Evolutionary conservation across 2,797 vertebrate species (phyloP).

Genomic region (Ibycter americanus): DNA sequence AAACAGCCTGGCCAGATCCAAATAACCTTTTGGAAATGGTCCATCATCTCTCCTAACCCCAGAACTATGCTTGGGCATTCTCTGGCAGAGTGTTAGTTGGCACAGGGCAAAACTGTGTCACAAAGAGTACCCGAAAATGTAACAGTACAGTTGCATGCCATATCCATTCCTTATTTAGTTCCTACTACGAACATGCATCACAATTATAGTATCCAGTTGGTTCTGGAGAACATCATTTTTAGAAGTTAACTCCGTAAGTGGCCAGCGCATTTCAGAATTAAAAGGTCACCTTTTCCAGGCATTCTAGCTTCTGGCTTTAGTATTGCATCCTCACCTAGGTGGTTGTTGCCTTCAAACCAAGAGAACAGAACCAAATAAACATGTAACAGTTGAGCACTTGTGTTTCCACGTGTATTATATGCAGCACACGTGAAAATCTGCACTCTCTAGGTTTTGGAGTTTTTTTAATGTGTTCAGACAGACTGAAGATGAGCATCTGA

Average conservation of each 20-base stretch:
- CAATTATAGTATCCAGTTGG: background rate
- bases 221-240: background rate
- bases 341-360: background rate
- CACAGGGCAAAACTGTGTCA: constrained; percentile 45
- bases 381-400: background rate
- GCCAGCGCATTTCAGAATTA: background rate
- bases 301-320: background rate
- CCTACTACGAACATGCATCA: background rate
- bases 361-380: background rate
- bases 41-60: background rate
- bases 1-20: background rate
- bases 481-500: background rate
- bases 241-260: background rate
- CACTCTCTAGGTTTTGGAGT: background rate
- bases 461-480: background rate
- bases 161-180: constrained; percentile 27
- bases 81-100: constrained; percentile 20
- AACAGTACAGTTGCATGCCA: background rate
- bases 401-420: fast-evolving
- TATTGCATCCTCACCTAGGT: background rate
- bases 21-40: background rate
- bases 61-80: constrained; percentile 30
- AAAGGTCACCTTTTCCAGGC: background rate
- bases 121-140: constrained; percentile 30
- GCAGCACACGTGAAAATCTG: background rate